Conservation (phyloP, 2,113 vertebrate species). For the Mustelus asterias region DNA sequence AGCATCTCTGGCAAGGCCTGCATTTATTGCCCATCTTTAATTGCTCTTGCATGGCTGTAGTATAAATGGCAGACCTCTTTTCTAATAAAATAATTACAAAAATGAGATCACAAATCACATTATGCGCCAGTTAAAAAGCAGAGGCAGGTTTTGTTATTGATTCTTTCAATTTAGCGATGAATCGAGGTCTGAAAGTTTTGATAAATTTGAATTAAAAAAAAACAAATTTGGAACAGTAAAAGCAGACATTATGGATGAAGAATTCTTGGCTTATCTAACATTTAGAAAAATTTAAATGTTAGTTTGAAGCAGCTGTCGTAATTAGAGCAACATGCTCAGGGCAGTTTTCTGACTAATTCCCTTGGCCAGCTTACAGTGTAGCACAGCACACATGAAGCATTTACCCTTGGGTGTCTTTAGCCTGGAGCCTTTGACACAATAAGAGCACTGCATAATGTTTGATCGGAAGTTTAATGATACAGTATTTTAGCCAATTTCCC, state of each 20-base stretch:
- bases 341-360: slow-evolving; percentile 14
- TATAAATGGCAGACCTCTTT: background rate
- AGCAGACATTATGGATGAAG: background rate
- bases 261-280: background rate
- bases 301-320: background rate
- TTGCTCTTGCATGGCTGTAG: background rate
- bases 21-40: background rate
- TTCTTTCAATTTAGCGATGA: background rate
- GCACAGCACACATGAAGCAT: background rate
- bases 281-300: background rate
- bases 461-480: slow-evolving; percentile 25
- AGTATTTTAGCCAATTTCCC: background rate
- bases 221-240: background rate
- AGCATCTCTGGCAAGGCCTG: background rate
- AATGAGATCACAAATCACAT: background rate
- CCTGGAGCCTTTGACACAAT: slow-evolving; percentile 9
- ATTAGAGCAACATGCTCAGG: slow-evolving; percentile 16
- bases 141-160: background rate
- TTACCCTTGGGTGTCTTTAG: background rate
- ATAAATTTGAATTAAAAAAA: background rate
- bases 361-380: background rate
- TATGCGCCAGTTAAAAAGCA: background rate
- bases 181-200: background rate
- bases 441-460: slow-evolving; percentile 5
- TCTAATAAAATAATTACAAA: background rate